These are phyloP conservation scores for Charadrius vociferus DNA, from an alignment of 2,113 vertebrate genomes.

Conservation along the genomic window DNA sequence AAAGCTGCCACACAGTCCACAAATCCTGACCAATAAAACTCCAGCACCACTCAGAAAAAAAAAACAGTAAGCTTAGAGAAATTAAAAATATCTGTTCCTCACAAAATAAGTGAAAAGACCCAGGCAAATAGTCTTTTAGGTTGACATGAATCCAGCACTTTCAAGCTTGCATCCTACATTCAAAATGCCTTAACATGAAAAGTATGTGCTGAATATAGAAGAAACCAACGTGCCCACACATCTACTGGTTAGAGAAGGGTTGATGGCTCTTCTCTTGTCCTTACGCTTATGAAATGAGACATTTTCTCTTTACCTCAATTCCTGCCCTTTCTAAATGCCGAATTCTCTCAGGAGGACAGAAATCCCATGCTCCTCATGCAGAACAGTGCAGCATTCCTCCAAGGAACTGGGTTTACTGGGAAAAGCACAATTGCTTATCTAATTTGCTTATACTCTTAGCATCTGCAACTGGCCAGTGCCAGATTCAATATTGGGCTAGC, in stretches of 20 bases:
- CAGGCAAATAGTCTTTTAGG: neutral
- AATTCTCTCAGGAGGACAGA: neutral
- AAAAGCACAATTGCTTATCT: neutral
- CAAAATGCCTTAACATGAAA: slow-evolving; percentile 9
- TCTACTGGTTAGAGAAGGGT: neutral
- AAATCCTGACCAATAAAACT: neutral
- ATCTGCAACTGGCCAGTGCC: neutral
- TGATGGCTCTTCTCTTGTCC: neutral
- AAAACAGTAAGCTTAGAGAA: neutral
- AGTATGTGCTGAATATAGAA: slow-evolving; percentile 5
- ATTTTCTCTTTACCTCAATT: neutral
- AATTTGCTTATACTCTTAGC: neutral
- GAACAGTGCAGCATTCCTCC: neutral
- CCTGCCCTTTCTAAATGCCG: neutral
- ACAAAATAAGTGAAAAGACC: neutral
- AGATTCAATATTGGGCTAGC: neutral
- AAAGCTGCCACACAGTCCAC: neutral
- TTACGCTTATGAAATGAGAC: neutral
- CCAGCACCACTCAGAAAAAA: neutral
- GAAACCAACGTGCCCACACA: neutral
- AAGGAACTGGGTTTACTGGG: neutral
- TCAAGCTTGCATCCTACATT: slow-evolving; percentile 12
- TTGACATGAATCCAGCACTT: neutral
- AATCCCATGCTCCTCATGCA: neutral
- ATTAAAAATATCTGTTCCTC: neutral